phyloP scores from a whole-genome alignment of 1,140 invertebrate species.

The Drosophila tropicalis region DNA sequence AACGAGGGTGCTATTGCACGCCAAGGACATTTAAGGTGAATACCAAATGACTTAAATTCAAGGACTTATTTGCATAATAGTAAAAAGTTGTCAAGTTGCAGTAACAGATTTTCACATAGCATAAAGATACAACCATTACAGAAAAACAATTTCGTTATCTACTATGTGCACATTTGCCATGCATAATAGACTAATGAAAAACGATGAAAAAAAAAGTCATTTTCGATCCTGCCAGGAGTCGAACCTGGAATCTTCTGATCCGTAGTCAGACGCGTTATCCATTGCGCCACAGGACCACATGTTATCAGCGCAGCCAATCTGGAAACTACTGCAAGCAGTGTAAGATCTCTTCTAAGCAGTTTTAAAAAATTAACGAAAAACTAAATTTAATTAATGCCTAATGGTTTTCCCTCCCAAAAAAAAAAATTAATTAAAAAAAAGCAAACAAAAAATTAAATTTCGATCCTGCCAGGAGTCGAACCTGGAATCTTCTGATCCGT shows the following conservation, averaged over 20 bases:
- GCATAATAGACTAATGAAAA: too few species aligned
- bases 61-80: conserved; percentile 1
- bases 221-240: conserved; percentile 87
- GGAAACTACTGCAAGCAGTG: too few species aligned
- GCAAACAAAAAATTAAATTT: not conserved
- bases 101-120: not conserved
- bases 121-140: not conserved
- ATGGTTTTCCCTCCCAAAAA: not conserved
- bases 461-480: conserved; percentile 89
- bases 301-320: too few species aligned
- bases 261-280: conserved; percentile 89
- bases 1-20: not conserved
- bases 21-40: conserved; percentile 24
- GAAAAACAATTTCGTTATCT: too few species aligned
- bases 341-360: too few species aligned
- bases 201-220: too few species aligned
- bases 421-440: not conserved
- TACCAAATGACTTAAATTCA: not conserved
- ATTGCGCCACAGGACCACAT: conserved; percentile 87
- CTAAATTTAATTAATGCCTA: not conserved
- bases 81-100: not conserved
- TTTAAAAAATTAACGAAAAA: too few species aligned
- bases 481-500: conserved; percentile 90
- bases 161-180: too few species aligned
- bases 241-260: conserved; percentile 90